phyloP scores from a whole-genome alignment of 64 coral and sea anemone species.

The Orbicella faveolata region DNA sequence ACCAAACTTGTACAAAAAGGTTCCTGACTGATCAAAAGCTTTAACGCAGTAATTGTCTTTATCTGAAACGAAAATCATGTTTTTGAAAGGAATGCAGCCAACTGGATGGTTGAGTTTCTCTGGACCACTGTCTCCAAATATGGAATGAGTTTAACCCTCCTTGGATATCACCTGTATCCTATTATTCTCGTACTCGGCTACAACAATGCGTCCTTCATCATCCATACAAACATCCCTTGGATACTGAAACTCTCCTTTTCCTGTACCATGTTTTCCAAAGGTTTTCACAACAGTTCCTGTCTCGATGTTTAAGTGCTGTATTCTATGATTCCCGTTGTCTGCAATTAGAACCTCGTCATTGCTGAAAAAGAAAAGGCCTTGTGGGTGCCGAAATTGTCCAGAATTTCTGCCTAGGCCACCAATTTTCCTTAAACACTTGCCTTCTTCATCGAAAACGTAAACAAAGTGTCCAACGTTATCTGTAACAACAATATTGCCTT shows the following conservation, averaged over 20 bases:
- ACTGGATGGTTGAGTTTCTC: slow-evolving; percentile 3
- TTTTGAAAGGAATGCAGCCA: slow-evolving; percentile 16
- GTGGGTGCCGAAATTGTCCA: background rate
- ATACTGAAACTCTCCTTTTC: background rate
- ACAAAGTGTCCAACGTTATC: background rate
- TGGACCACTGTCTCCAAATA: slow-evolving; percentile 25
- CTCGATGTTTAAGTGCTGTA: slow-evolving; percentile 8
- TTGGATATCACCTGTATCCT: slow-evolving; percentile 26
- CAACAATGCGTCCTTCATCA: slow-evolving; percentile 23
- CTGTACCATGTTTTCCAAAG: slow-evolving; percentile 18
- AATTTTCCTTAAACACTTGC: background rate
- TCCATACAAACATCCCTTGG: slow-evolving; percentile 6
- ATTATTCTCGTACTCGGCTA: background rate
- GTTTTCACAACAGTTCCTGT: background rate
- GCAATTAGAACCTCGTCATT: background rate
- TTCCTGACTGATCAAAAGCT: slow-evolving; percentile 30
- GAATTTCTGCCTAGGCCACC: background rate
- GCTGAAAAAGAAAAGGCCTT: background rate
- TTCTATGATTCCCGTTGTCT: background rate
- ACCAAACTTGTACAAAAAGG: slow-evolving; percentile 37
- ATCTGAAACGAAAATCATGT: slow-evolving; percentile 28
- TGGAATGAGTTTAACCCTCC: slow-evolving; percentile 11
- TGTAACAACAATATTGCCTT: background rate
- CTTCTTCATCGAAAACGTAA: background rate
- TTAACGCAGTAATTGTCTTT: background rate